Evolutionary conservation across 2,888 invertebrate genomes (phyloP), one percentile per base, ranked within the genome.

Genomic region (Entomobrya proxima): DNA sequence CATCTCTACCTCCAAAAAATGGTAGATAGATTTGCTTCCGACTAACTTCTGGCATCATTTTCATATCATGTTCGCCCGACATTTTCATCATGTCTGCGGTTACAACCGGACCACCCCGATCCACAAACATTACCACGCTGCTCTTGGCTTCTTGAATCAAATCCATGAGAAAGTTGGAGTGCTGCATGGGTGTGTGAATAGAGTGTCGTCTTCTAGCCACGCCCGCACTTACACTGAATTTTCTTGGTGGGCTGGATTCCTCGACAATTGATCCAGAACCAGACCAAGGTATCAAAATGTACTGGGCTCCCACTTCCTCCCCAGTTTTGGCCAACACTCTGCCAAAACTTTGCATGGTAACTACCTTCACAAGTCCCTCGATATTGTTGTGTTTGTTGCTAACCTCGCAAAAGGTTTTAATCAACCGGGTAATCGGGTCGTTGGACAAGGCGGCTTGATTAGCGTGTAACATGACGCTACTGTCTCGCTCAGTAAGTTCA

Each of bases 1-100:
- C 88, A 64, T 87, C 87, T n/a, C 55, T 32, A n/a, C 88, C 88
- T 4, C 88, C 88, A 69, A 88, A 88, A 52, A 78, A 88, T 21
- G 87, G 86, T n/a, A 88, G 32, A 24, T 67, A 86, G 44, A 88
- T 82, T 18, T 86, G 78, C 37, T 87, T 75, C n/a, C 69, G 5
- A 27, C 11, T 11, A 2, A 69, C 69, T 44, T 69, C 69, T 3
- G 69, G 69, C 24, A 69, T 27, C n/a, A n/a, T 27, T n/a, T n/a
- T n/a, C n/a, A n/a, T n/a, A 6, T 40, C 27, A 3, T 15, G 6
- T 18, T 24, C 15, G 0, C 64, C 64, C 1, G 21, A 40, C 9
- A 21, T n/a, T 5, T 7, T 37, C 13, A 5, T 24, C 7, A 67
- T 13, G 27, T 69, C 69, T 5, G 44, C 69, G 1, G 69, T 69